Percentiles rank a stretch among this genome's conserved stretches.
Evolutionary conservation across 2,113 vertebrate genomes (phyloP).

Genomic region (Ia io): DNA sequence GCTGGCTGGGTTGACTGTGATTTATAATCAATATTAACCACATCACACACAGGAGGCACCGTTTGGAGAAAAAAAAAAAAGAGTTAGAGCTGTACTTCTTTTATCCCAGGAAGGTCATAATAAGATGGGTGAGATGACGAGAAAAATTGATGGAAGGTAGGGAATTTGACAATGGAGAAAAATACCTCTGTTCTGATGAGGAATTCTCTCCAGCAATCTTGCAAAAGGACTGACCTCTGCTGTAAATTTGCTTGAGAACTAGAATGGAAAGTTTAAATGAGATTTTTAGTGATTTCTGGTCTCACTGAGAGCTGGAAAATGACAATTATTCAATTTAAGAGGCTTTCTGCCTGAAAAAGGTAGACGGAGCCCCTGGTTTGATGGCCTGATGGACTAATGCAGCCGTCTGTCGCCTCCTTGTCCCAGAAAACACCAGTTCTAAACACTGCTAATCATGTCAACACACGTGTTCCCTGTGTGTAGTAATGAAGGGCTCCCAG

Average conservation of each 20-base stretch:
- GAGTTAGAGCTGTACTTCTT: slow-evolving; percentile 38
- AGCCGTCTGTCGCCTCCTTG: neutral
- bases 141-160: slow-evolving; percentile 71
- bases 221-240: slow-evolving; percentile 64
- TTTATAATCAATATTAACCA: slow-evolving; percentile 80
- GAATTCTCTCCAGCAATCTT: slow-evolving; percentile 71
- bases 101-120: slow-evolving; percentile 74
- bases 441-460: slow-evolving; percentile 61
- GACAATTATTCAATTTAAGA: slow-evolving; percentile 79
- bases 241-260: slow-evolving; percentile 76
- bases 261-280: slow-evolving; percentile 76
- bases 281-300: slow-evolving; percentile 80
- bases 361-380: slow-evolving; percentile 47
- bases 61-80: slow-evolving; percentile 32
- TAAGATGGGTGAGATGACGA: slow-evolving; percentile 62
- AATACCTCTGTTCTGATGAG: slow-evolving; percentile 59
- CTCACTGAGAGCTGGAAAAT: slow-evolving; percentile 74
- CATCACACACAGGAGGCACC: slow-evolving; percentile 64
- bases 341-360: slow-evolving; percentile 64
- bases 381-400: neutral
- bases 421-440: slow-evolving; percentile 47
- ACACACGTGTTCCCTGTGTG: slow-evolving; percentile 65
- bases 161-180: slow-evolving; percentile 53
- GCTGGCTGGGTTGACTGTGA: slow-evolving; percentile 54
- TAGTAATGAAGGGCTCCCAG: slow-evolving; percentile 41